Evolutionary conservation across 2,888 invertebrate genomes (phyloP).

Genomic region (Noctua janthe): DNA sequence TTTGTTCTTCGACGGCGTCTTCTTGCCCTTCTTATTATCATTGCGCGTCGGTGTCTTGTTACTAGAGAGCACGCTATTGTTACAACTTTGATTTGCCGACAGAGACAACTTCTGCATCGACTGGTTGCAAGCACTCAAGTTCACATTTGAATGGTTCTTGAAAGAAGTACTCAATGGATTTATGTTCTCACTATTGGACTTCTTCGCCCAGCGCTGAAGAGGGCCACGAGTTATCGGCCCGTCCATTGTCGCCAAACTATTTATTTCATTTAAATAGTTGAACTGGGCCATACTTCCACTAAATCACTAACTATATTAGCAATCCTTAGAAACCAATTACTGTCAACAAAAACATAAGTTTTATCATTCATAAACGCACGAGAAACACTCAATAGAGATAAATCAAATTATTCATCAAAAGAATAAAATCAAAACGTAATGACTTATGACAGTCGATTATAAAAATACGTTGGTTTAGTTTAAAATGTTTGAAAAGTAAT

Average conservation of each 20-base stretch:
- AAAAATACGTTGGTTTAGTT: conserved; percentile 60
- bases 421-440: conserved; percentile 55
- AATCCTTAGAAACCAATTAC: conserved; percentile 37
- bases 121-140: conserved; percentile 91
- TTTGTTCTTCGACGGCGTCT: conserved; percentile 92
- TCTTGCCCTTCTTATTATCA: conserved; percentile 91
- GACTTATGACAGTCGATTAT: conserved; percentile 45
- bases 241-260: conserved; percentile 94
- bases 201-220: conserved; percentile 94
- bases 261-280: conserved; percentile 95
- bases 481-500: conserved; percentile 44
- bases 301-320: conserved; percentile 42
- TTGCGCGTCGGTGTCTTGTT: conserved; percentile 90
- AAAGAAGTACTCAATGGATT: conserved; percentile 86
- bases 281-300: conserved; percentile 93
- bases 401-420: conserved; percentile 55
- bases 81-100: conserved; percentile 90
- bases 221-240: conserved; percentile 95
- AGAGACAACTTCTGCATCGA: conserved; percentile 92
- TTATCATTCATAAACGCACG: conserved; percentile 57
- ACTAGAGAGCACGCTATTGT: conserved; percentile 87
- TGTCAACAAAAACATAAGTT: conserved; percentile 45
- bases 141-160: conserved; percentile 88
- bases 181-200: conserved; percentile 91
- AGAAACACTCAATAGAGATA: conserved; percentile 56